A percentile compares a stretch with the other conserved stretches of the same genome.
These are phyloP conservation scores for Psylliodes chrysocephalus DNA, from an alignment of 2,888 invertebrate genomes.

Conservation along the genomic window DNA sequence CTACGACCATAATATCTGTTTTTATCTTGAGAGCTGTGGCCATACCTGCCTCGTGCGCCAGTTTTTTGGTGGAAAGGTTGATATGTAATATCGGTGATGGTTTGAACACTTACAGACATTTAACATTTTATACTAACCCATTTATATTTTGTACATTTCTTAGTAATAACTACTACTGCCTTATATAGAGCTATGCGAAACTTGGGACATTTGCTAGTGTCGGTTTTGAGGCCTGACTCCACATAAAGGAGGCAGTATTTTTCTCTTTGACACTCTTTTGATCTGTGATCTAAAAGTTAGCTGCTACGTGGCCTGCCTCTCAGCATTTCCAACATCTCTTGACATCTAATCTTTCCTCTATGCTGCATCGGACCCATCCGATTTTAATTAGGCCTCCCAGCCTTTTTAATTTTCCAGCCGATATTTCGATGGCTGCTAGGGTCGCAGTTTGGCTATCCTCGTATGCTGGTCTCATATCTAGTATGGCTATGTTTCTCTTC, in stretches of 20 bases:
- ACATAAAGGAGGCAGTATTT: not conserved
- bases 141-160: too few relatives aligned
- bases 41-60: not conserved
- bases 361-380: not conserved
- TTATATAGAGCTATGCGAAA: not conserved
- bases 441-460: not conserved
- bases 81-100: not conserved
- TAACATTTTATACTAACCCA: too few relatives aligned
- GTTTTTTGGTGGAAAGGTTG: slow-evolving; percentile 2
- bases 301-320: slow-evolving; percentile 6
- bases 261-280: too few relatives aligned
- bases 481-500: too few relatives aligned
- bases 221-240: not conserved
- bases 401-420: too few relatives aligned
- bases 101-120: too few relatives aligned
- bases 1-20: not conserved
- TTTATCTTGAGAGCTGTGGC: not conserved
- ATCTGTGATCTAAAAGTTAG: too few relatives aligned
- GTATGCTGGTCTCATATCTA: too few relatives aligned
- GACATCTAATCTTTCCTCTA: slow-evolving; percentile 17
- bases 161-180: too few relatives aligned
- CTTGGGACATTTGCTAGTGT: not conserved
- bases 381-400: not conserved
- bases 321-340: slow-evolving; percentile 17
- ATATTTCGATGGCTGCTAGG: not conserved